These are phyloP conservation scores for Bombyx mandarina DNA, from an alignment of 1,140 invertebrate genomes.

Conservation along the genomic window DNA sequence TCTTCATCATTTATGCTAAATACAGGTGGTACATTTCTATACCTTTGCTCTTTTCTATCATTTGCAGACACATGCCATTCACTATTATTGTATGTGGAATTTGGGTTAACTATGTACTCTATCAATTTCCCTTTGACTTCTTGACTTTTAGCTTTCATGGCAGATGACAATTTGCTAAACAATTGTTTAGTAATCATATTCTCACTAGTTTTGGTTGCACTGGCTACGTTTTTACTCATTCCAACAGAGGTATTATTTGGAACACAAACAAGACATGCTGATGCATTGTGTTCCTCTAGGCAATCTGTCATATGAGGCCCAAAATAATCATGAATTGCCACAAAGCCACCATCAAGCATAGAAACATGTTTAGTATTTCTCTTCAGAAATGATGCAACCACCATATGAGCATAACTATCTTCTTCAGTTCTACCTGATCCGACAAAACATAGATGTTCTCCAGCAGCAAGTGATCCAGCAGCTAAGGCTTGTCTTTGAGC, in stretches of 20 bases:
- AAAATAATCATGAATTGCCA: constrained; percentile 89
- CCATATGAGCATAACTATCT: constrained; percentile 98
- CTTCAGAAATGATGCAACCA: constrained; percentile 96
- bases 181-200: constrained; percentile 74
- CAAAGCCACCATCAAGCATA: constrained; percentile 92
- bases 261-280: constrained; percentile 85
- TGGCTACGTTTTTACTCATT: constrained; percentile 27
- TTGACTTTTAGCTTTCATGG: constrained; percentile 90
- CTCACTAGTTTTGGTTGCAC: constrained; percentile 28
- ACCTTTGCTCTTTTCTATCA: constrained; percentile 89
- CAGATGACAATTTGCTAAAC: constrained; percentile 83
- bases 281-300: constrained; percentile 85
- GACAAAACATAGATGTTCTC: constrained; percentile 97
- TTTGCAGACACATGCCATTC: constrained; percentile 85
- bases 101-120: constrained; percentile 94
- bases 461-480: constrained; percentile 89
- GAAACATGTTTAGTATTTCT: constrained; percentile 94
- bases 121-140: constrained; percentile 94
- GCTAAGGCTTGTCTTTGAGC: constrained; percentile 92
- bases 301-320: constrained; percentile 83
- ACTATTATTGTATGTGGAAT: constrained; percentile 70
- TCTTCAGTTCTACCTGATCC: constrained; percentile 96
- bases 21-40: constrained; percentile 91
- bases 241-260: constrained; percentile 70
- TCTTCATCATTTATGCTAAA: constrained; percentile 97